These are phyloP conservation scores for Nesidiocoris tenuis DNA, from an alignment of 2,888 invertebrate genomes.

Conservation along the genomic window DNA sequence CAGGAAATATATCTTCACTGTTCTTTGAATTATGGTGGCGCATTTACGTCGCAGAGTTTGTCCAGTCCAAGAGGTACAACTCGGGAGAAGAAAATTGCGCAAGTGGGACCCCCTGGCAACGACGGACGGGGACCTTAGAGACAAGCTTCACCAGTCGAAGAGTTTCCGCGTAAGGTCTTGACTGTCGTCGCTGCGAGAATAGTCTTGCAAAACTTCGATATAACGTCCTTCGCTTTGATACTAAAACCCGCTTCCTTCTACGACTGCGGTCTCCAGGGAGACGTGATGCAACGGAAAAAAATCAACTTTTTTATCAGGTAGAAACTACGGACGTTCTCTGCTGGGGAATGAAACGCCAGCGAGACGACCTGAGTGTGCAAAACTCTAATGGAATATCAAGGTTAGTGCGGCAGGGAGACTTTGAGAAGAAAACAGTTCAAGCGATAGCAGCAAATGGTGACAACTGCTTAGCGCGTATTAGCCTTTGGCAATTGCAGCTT, in stretches of 20 bases:
- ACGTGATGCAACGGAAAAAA: background rate
- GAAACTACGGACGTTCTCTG: background rate
- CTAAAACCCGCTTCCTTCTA: constrained; percentile 19
- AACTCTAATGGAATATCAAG: background rate
- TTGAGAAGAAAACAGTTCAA: background rate
- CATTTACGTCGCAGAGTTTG: too few relatives aligned
- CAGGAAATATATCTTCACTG: too few relatives aligned
- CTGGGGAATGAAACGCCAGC: background rate
- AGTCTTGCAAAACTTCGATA: constrained; percentile 31
- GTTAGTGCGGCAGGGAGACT: background rate
- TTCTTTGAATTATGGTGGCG: too few relatives aligned
- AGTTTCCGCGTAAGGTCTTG: constrained; percentile 19
- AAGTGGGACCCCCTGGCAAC: background rate
- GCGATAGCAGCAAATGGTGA: background rate
- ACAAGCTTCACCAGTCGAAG: background rate
- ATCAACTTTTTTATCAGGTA: background rate
- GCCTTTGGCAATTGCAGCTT: too few relatives aligned
- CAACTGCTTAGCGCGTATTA: too few relatives aligned
- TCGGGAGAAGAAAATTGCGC: background rate
- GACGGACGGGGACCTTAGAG: background rate
- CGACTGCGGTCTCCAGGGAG: background rate
- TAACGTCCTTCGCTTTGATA: constrained; percentile 36
- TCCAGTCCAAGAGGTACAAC: background rate
- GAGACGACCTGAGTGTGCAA: background rate
- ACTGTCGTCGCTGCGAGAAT: background rate